Base-by-base conservation (phyloP, 1,140 invertebrate genomes). In the Drosophila aff. region DNA sequence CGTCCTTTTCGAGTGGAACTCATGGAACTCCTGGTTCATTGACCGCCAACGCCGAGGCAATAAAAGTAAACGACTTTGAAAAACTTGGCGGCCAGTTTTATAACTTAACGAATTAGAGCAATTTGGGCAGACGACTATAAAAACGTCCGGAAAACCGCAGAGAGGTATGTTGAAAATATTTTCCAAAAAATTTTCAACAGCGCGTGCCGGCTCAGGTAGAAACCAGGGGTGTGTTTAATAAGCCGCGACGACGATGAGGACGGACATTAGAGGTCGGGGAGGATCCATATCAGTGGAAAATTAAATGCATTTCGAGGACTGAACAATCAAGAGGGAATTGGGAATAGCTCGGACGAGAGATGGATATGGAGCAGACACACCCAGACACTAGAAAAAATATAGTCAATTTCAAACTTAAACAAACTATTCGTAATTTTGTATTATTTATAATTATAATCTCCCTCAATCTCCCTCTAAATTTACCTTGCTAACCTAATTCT, bases 51-150 rank as follows among this genome's bases (percentile, higher is more conserved):
- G 49, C 49, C 41, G 36, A 10, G 76, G 72, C 80, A 74, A 85
- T 85, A 81, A 85, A 85, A 81, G 43, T 64, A 85, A 82, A 77
- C 76, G 72, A 55, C 63, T 66, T 41, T 41, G 44, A 76, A 79
- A 55, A 84, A 80, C 66, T 77, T 89, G 78, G 81, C 63, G 81
- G 74, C 85, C 81, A 74, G 78, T 84, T 89, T 90, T 89, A 89
- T 90, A 90, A 85, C 78, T 81, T 73, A 69, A 81, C 81, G 79
- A 89, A 89, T 90, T 89, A 79, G 85, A 89, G 75, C 81, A 89
- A 81, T 90, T 90, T 89, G 73, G 78, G 59, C 58, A 43, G 60
- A 26, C 55, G 84, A 89, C 84, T 90, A 89, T 89, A 90, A 89
- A 89, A 89, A 80, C 80, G 84, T 85, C 82, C 53, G 81, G 77